Evolutionary conservation across 2,113 vertebrate species (phyloP).

Genomic region (Toxotes chatareus): DNA sequence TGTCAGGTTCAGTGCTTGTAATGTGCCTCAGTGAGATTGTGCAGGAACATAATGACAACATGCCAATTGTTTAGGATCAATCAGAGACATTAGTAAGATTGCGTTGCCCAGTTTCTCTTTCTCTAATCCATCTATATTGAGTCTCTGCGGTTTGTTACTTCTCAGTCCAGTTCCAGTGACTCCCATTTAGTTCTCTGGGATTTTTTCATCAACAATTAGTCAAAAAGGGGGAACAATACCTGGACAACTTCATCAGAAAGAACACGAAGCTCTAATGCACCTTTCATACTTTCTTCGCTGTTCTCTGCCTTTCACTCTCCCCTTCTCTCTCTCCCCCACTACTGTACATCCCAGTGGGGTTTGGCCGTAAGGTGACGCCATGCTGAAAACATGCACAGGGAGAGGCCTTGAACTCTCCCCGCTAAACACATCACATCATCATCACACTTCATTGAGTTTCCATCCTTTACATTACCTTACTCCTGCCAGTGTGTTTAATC

Average conservation of each 20-base stretch:
- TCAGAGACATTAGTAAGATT: background rate
- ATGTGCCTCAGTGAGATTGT: background rate
- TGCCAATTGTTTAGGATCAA: background rate
- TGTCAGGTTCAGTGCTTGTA: background rate
- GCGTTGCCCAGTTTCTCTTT: background rate
- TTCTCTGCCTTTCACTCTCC: background rate
- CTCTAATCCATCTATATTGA: background rate
- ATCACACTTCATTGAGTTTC: constrained; percentile 64
- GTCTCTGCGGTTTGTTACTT: background rate
- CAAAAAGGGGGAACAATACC: background rate
- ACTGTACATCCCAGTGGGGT: constrained; percentile 27
- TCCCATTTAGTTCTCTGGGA: constrained; percentile 16
- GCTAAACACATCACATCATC: constrained; percentile 68
- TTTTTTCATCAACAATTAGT: constrained; percentile 16
- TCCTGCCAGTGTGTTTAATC: constrained; percentile 43
- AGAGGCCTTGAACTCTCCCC: constrained; percentile 55
- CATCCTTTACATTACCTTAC: constrained; percentile 43
- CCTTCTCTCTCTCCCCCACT: background rate
- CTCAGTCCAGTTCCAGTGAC: background rate
- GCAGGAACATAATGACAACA: background rate
- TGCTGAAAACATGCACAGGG: constrained; percentile 57
- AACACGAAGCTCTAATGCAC: background rate
- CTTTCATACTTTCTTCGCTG: background rate
- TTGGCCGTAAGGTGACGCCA: constrained; percentile 60
- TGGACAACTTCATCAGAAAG: constrained; percentile 22